Evolutionary conservation across 2,797 vertebrate species (phyloP), one percentile per base, ranked within the genome.

Genomic region (Aplochiton taeniatus): DNA sequence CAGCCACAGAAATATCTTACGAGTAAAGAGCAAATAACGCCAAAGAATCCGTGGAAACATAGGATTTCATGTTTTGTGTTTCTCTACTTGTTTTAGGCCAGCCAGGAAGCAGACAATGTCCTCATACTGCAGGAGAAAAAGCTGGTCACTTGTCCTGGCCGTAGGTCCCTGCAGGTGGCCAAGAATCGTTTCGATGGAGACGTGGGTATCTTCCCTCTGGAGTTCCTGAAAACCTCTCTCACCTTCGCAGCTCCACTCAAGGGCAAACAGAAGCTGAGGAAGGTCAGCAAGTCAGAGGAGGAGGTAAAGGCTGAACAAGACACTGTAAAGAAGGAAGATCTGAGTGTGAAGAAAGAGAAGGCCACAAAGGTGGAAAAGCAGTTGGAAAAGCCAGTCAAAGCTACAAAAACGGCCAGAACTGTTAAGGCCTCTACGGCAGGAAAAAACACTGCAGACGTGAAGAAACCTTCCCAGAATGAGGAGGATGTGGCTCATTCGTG

Each of bases 181-280:
- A 99, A 99, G 90, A 99, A 99, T 77, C 95, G 98, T 61, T 99
- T 96, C 1, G 97, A 99, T 0, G 98, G 98, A 5, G 96, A 98
- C 0, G 93, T 99, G 64, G 98, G 98, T 0, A 81, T 98, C 80
- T 98, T 99, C 78, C 93, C 97, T 0, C 87, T 99, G 83, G 96
- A 99, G 60, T 99, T 99, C 89, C 91, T 91, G 85, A 99, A 98
- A 89, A 62, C 78, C 45, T 96, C 96, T 0, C 94, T 99, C 67
- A 98, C 96, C 9, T 99, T 98, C 84, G 91, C 94, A 0, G 53
- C 92, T 6, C 87, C 90, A 0, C 4, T 88, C 17, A 95, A 91
- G 70, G 86, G 68, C 77, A 98, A 95, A 73, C 83, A 80, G 66
- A 95, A 88, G 67, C 81, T 98, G 76, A 95, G 91, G 83, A 98